Evolutionary conservation across 1,140 invertebrate species (phyloP).

Genomic region (Matsumurasca onukii): DNA sequence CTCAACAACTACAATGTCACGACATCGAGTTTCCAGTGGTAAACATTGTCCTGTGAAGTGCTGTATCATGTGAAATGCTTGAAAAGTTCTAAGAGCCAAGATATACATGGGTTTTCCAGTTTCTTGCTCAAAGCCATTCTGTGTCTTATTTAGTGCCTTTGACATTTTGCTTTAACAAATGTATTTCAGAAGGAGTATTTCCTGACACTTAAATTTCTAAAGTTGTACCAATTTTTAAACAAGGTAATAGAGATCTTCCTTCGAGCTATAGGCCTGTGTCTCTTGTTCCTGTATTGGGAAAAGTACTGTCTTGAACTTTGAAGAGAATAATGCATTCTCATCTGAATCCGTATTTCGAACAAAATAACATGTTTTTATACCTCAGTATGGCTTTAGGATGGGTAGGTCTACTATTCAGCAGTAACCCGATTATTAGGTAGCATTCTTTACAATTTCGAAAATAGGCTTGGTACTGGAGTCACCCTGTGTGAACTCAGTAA

Average conservation of each 20-base stretch:
- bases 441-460: conserved; percentile 45
- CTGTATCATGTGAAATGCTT: background rate
- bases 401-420: background rate
- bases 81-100: background rate
- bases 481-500: conserved; percentile 26
- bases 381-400: background rate
- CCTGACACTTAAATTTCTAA: conserved; percentile 13
- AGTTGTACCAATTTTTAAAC: conserved; percentile 12
- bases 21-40: background rate
- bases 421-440: background rate
- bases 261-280: conserved; percentile 8
- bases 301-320: too few relatives aligned
- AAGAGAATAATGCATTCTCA: background rate
- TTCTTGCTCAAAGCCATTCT: background rate
- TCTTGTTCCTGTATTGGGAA: background rate
- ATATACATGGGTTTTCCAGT: background rate
- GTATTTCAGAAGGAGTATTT: background rate
- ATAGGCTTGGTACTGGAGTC: conserved; percentile 27
- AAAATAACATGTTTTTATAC: background rate
- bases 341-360: background rate
- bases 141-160: background rate
- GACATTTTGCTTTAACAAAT: background rate
- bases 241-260: background rate
- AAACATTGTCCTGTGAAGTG: background rate
- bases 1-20: background rate